Base-by-base conservation (phyloP, 2,113 vertebrate species). In the Dinomys branickii region DNA sequence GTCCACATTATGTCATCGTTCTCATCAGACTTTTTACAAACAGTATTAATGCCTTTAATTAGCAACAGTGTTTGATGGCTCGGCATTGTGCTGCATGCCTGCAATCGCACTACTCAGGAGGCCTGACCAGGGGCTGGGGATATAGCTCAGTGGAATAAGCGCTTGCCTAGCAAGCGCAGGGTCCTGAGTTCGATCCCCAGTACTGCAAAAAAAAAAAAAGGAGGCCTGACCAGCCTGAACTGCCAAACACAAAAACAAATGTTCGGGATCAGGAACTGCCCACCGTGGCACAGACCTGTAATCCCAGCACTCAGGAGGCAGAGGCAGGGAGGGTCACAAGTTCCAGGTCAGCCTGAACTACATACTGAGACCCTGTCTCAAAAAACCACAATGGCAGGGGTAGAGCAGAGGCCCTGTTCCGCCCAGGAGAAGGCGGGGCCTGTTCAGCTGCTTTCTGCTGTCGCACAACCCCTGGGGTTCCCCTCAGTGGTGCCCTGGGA, bases 41-140 rank as follows among this genome's bases (percentile, higher is more conserved):
- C 75, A 50, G 12, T 50, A 30, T 54, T 75, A 84, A 54, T 91
- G 30, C 2, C 16, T 85, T 19, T 65, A 14, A 38, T 85, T 33
- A 84, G n/a, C 13, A 67, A 58, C 38, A 87, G 33, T 88, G 71
- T 54, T 91, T 78, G 67, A 63, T 47, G 50, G n/a, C 69, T 8
- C 3, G 69, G 8, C 3, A 3, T 19, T 1, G 16, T n/a, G 65
- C 6, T 3, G 7, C 33, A n/a, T 6, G 7, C 59, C 59, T 61
- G 59, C 24, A 26, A 61, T 61, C 33, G 4, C 16, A 69, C 14
- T 35, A 35, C 65, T n/a, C 33, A 19, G 65, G 28, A 67, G 65
- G 33, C 56, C 56, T 17, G 20, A 58, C 3, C 1, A 58, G 20
- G 56, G 56, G 58, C 58, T 20, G 8, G 58, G 22, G 58, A 59